phyloP scores from a whole-genome alignment of 2,113 vertebrate species.

The Recurvirostra avosetta region DNA sequence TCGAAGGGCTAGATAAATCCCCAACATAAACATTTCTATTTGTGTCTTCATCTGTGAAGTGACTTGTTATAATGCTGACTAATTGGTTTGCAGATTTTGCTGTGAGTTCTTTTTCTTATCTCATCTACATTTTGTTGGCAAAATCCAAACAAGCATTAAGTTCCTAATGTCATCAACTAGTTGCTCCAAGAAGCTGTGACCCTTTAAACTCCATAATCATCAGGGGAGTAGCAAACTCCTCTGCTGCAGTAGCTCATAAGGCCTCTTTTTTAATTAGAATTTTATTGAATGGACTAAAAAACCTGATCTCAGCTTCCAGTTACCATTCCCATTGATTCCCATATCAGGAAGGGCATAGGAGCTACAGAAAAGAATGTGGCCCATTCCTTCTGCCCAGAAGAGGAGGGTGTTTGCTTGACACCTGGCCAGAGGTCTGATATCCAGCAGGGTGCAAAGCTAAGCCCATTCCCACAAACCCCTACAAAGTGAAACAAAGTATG shows the following conservation, averaged over 20 bases:
- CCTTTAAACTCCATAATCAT: constrained; percentile 36
- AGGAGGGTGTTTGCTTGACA: not conserved
- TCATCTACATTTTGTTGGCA: not conserved
- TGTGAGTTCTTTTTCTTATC: constrained; percentile 15
- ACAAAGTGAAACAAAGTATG: not conserved
- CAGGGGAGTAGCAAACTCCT: not conserved
- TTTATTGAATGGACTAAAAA: not conserved
- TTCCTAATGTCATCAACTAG: not conserved
- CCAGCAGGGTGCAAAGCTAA: not conserved
- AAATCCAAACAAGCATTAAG: constrained; percentile 38
- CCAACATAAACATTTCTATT: constrained; percentile 11
- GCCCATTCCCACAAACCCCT: not conserved
- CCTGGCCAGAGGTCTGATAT: not conserved
- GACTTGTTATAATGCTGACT: not conserved
- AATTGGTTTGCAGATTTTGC: constrained; percentile 21
- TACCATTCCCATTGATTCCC: not conserved
- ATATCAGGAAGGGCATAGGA: not conserved
- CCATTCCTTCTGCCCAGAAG: not conserved
- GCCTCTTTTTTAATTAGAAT: not conserved
- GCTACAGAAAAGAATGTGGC: not conserved
- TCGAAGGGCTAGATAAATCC: constrained; percentile 2
- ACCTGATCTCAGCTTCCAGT: not conserved
- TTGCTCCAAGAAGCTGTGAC: not conserved
- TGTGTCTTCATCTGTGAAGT: not conserved
- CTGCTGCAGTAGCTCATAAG: not conserved